These are phyloP conservation scores for Camponotus vicinus DNA, from an alignment of 1,140 invertebrate genomes.

Conservation along the genomic window DNA sequence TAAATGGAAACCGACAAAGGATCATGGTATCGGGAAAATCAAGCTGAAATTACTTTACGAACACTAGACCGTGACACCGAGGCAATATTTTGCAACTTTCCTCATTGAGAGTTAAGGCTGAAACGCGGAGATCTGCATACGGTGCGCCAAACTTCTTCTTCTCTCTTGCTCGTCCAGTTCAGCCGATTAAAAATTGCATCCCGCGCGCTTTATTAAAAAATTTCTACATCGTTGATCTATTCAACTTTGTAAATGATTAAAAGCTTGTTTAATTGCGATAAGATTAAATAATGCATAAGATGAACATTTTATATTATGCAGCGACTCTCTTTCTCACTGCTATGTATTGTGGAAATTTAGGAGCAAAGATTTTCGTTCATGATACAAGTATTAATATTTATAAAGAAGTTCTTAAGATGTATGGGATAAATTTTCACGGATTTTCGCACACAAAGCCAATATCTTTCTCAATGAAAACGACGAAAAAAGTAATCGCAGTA, in stretches of 20 bases:
- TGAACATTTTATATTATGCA: not conserved
- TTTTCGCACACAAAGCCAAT: not conserved
- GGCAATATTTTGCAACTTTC: constrained; percentile 55
- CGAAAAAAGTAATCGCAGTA: not conserved
- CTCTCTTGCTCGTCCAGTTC: not conserved
- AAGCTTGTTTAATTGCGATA: not conserved
- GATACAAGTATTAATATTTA: not conserved
- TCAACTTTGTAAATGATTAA: not conserved
- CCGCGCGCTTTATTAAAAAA: constrained; percentile 35
- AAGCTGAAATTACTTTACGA: not conserved
- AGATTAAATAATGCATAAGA: not conserved
- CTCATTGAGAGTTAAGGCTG: constrained; percentile 45
- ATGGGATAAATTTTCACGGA: constrained; percentile 12
- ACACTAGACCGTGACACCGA: not conserved
- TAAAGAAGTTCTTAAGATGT: not conserved
- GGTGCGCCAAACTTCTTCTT: constrained; percentile 32
- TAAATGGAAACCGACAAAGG: constrained; percentile 37
- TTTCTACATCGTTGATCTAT: not conserved
- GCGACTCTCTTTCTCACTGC: too few species aligned
- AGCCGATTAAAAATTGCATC: constrained; percentile 16
- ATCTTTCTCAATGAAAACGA: not conserved
- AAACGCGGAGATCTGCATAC: constrained; percentile 38
- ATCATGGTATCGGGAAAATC: constrained; percentile 7
- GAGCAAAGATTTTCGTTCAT: not conserved
- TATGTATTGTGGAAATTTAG: not conserved